Conservation (phyloP, 2,888 invertebrate genomes). For the Tachina grossa region DNA sequence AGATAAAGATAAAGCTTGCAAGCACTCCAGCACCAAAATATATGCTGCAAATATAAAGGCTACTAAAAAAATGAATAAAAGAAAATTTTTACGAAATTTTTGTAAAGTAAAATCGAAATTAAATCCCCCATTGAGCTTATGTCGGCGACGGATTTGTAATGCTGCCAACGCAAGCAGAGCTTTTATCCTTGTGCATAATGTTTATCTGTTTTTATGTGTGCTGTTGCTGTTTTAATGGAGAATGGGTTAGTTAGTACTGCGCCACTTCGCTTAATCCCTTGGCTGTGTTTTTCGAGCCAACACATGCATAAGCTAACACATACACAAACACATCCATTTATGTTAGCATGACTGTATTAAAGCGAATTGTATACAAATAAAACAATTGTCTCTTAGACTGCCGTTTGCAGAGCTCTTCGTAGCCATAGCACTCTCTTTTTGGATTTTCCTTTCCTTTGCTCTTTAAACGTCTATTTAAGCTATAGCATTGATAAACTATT, state of each 20-base stretch:
- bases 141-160: constrained; percentile 70
- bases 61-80: constrained; percentile 14
- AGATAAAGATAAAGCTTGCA: constrained; percentile 45
- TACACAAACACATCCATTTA: not conserved
- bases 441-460: not conserved
- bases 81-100: constrained; percentile 45
- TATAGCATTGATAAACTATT: constrained; percentile 47
- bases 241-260: constrained; percentile 16
- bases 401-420: constrained; percentile 1
- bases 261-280: constrained; percentile 69
- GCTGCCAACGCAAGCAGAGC: constrained; percentile 65
- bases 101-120: constrained; percentile 70
- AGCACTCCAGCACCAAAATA: constrained; percentile 27
- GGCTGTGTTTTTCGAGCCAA: constrained; percentile 57
- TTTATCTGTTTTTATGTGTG: constrained; percentile 19
- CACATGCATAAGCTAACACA: not conserved
- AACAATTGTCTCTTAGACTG: constrained; percentile 14
- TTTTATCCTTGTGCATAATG: constrained; percentile 66
- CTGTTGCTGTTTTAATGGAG: too few species aligned
- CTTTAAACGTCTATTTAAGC: constrained; percentile 11
- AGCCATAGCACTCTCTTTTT: constrained; percentile 19
- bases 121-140: constrained; percentile 70
- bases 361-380: constrained; percentile 17
- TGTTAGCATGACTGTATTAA: not conserved
- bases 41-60: constrained; percentile 11